Base-by-base conservation (phyloP, 2,113 vertebrate species). In the Caloenas nicobarica region DNA sequence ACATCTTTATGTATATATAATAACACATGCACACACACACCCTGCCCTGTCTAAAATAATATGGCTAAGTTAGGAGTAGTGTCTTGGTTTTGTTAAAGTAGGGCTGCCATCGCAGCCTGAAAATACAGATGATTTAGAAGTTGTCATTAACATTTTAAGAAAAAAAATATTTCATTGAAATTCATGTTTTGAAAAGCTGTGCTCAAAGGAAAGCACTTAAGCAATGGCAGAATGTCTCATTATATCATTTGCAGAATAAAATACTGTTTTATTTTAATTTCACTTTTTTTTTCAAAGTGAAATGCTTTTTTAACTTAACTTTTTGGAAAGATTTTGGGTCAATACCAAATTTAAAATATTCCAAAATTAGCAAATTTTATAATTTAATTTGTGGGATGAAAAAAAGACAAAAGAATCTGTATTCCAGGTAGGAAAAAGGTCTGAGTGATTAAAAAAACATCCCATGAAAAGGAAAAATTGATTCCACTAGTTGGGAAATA, bases 1-100 rank as follows among this genome's bases (percentile, higher is more conserved):
- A 91, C 93, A 96, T 95, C 57, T 96, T 1, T 87, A 96, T 95
- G 93, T 92, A 95, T 93, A 68, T 85, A 64, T 60, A 91, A 93
- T 89, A 95, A 95, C 64, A 42, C 44, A 91, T 91, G 72, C 86
- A 76, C 23, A n/a, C 53, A 93, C 77, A 66, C 89, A 38, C 86
- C 95, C 92, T 85, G 33, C 81, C 57, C 69, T 85, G 61, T 31
- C 69, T 93, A 74, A 93, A 91, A 86, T 53, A 88, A 60, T 50
- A 40, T 15, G 53, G 31, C 33, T 91, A 51, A 68, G 38, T 81
- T 79, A 68, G n/a, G 65, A 91, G 34, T 46, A 40, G 40, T 40
- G 40, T 40, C 40, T 13, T 40, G 40, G 40, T 40, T 40, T 40
- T 40, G 40, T 40, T 40, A 40, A 40, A 40, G 40, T 51, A 69